Evolutionary conservation across 1,140 invertebrate species (phyloP).

Genomic region (Euwallacea fornicatus): DNA sequence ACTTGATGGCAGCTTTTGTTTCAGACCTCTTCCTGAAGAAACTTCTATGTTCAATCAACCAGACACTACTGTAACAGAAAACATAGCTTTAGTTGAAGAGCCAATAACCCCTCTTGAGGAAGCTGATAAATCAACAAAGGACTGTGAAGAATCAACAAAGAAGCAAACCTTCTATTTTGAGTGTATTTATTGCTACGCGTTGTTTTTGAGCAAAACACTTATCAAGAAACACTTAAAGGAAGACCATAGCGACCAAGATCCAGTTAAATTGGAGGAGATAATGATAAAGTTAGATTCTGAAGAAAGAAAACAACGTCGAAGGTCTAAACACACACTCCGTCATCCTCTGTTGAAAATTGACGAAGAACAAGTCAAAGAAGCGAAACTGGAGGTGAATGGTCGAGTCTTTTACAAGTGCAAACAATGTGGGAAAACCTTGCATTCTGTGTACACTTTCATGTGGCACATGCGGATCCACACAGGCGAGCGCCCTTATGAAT

Average conservation of each 20-base stretch:
- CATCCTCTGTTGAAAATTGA: slow-evolving; percentile 45
- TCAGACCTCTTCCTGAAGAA: no score
- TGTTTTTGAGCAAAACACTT: slow-evolving; percentile 46
- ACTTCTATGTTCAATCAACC: no score
- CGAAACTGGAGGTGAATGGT: slow-evolving; percentile 55
- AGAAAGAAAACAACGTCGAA: background rate
- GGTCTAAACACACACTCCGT: slow-evolving; percentile 11
- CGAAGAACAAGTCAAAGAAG: slow-evolving; percentile 52
- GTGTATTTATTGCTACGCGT: slow-evolving; percentile 51
- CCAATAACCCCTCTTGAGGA: no score
- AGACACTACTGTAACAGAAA: no score
- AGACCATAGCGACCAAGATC: slow-evolving; percentile 42
- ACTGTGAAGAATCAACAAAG: no score
- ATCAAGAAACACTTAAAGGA: slow-evolving; percentile 47
- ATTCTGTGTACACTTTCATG: slow-evolving; percentile 62
- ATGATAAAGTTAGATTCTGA: background rate
- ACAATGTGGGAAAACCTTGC: slow-evolving; percentile 62
- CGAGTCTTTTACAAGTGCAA: slow-evolving; percentile 60
- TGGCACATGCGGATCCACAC: slow-evolving; percentile 69
- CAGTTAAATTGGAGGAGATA: background rate
- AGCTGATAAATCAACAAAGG: no score
- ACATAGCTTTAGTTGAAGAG: no score
- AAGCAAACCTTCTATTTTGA: slow-evolving; percentile 40
- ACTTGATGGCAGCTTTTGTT: no score
- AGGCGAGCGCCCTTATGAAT: slow-evolving; percentile 72